Evolutionary conservation across 2,797 vertebrate genomes (phyloP).

Genomic region (Poeciliopsis infans): DNA sequence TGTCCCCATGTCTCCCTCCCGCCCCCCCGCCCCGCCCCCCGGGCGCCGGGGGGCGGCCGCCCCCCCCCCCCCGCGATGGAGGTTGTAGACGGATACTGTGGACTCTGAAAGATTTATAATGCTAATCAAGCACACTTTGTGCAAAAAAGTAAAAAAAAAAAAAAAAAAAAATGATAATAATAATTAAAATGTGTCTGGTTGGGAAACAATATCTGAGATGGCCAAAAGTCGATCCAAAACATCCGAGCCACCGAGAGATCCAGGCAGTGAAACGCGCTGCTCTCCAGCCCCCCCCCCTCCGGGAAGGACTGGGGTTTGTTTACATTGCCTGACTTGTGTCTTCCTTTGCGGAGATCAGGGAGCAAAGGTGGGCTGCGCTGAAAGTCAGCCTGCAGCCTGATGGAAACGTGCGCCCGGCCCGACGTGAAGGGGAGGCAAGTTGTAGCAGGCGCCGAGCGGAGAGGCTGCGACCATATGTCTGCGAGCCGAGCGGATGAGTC

Average conservation of each 20-base stretch:
- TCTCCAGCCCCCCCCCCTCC: not conserved
- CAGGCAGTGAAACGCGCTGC: not conserved
- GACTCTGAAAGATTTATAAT: not conserved
- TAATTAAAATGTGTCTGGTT: not conserved
- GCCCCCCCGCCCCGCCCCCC: too few relatives aligned
- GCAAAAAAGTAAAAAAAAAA: slow-evolving; percentile 15
- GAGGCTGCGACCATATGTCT: slow-evolving; percentile 46
- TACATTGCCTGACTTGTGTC: slow-evolving; percentile 42
- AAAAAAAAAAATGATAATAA: too few relatives aligned
- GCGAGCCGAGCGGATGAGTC: slow-evolving; percentile 25
- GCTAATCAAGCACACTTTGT: not conserved
- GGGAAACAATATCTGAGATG: slow-evolving; percentile 3
- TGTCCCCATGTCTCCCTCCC: too few relatives aligned
- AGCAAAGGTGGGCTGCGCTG: slow-evolving; percentile 20
- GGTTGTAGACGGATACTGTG: not conserved
- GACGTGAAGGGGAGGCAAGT: slow-evolving; percentile 25
- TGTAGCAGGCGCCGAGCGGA: slow-evolving; percentile 30
- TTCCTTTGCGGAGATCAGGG: slow-evolving; percentile 9
- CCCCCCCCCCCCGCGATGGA: too few relatives aligned
- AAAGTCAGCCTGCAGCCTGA: slow-evolving; percentile 20
- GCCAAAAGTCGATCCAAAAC: slow-evolving; percentile 29
- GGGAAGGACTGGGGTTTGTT: slow-evolving; percentile 60
- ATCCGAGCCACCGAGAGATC: slow-evolving; percentile 6
- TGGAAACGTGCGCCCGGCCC: slow-evolving; percentile 19
- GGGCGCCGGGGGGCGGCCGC: too few relatives aligned